Base-by-base conservation (phyloP, 2,888 invertebrate species). In the Nasonovia ribisnigri region DNA sequence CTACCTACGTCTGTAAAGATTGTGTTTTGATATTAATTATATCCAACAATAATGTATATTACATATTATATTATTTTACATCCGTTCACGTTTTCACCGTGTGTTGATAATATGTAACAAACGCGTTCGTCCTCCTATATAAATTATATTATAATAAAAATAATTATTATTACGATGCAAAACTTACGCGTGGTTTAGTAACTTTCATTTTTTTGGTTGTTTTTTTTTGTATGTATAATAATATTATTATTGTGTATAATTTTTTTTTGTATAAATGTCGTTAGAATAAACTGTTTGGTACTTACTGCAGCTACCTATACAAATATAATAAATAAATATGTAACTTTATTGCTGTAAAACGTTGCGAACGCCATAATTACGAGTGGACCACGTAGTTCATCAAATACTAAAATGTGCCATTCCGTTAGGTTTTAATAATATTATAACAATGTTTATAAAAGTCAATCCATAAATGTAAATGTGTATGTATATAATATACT, bases 331-430 rank as follows among this genome's bases (percentile, higher is more conserved):
- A 77, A 36, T 36, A 77, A 36, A 36, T 77, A 42, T 77, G 20
- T 36, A 36, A 77, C 36, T 77, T 3, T 77, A 36, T 36, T 36
- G 20, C 36, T 77, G 77, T 77, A 36, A 77, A 36, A 77, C 36
- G 77, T 36, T 8, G 8, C 8, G 6, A n/a, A 77, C 67, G 36
- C 36, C 20, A 36, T 36, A 77, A 20, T 77, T 77, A 77, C 11
- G 20, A 77, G 20, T 77, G 77, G 36, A 77, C 20, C 36, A 36
- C 36, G 20, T 20, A 36, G 36, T 77, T 36, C 36, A 77, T 77
- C 20, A 77, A 43, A 84, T 84, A 43, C 43, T 84, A 90, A 54
- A 60, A 90, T 90, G 90, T 90, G 90, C 90, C 90, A 90, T 90
- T 90, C 60, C 11, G 20, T 90, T 77, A 77, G 36, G 77, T 77